Evolutionary conservation across 2,113 vertebrate species (phyloP).

Genomic region (Dunckerocampus dactyliophorus): DNA sequence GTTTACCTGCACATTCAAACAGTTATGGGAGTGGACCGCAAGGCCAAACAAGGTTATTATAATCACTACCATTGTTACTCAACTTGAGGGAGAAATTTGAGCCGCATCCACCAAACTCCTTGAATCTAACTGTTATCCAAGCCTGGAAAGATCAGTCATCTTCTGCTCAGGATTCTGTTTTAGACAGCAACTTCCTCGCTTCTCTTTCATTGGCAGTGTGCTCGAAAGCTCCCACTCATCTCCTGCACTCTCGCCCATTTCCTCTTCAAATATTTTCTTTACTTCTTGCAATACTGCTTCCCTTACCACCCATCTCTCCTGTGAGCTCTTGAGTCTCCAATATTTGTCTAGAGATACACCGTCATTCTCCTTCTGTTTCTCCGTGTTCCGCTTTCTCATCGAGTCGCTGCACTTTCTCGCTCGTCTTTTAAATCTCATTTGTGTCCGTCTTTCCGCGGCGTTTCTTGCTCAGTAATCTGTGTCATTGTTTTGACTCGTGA

Average conservation of each 20-base stretch:
- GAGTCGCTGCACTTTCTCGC: too few relatives aligned
- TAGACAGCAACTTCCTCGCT: slow-evolving; percentile 20
- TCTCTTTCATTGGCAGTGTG: slow-evolving; percentile 30
- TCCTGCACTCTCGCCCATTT: slow-evolving; percentile 31
- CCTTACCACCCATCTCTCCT: slow-evolving; percentile 31
- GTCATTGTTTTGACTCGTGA: slow-evolving; percentile 30
- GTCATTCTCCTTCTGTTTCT: slow-evolving; percentile 38
- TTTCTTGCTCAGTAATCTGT: neutral
- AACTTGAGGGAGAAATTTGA: slow-evolving; percentile 4
- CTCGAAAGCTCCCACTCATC: slow-evolving; percentile 44
- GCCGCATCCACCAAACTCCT: slow-evolving; percentile 1
- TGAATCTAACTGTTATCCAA: slow-evolving; percentile 18
- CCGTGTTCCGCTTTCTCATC: slow-evolving; percentile 2
- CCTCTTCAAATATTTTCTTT: slow-evolving; percentile 45
- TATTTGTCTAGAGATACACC: slow-evolving; percentile 48
- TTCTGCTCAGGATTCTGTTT: slow-evolving; percentile 48
- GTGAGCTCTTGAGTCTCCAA: slow-evolving; percentile 48
- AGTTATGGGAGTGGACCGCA: neutral
- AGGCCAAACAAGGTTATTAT: neutral
- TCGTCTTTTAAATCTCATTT: neutral
- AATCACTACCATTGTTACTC: neutral
- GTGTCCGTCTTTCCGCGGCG: slow-evolving; percentile 5
- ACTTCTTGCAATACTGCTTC: slow-evolving; percentile 20
- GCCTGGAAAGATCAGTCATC: slow-evolving; percentile 1
- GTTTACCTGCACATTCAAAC: neutral